Evolutionary conservation across 2,797 vertebrate genomes (phyloP).

Genomic region (Arrhamphus sclerolepis): DNA sequence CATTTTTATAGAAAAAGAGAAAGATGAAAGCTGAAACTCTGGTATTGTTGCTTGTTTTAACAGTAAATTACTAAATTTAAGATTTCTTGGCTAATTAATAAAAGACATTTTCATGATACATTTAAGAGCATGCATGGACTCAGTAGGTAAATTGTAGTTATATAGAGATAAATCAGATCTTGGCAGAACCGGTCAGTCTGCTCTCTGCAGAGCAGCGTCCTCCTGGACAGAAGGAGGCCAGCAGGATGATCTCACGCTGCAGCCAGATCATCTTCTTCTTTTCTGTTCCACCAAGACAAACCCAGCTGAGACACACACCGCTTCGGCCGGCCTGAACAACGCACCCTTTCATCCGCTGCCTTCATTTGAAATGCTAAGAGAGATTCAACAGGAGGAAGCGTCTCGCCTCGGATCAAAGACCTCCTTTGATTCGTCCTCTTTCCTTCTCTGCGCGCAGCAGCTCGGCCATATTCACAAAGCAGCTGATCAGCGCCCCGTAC

Average conservation of each 20-base stretch:
- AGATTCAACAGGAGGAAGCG: constrained; percentile 73
- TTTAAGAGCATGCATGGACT: too few species aligned
- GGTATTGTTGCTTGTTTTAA: too few species aligned
- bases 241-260: constrained; percentile 50
- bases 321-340: constrained; percentile 75
- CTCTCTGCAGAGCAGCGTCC: constrained; percentile 40
- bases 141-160: too few species aligned
- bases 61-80: too few species aligned
- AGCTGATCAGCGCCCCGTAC: constrained; percentile 62
- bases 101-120: too few species aligned
- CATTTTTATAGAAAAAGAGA: too few species aligned
- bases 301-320: constrained; percentile 70
- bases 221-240: constrained; percentile 38
- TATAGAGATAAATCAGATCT: too few species aligned
- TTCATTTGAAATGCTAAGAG: constrained; percentile 84
- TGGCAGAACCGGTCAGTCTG: constrained; percentile 30
- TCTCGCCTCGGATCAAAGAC: constrained; percentile 76
- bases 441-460: constrained; percentile 29
- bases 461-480: constrained; percentile 57
- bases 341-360: constrained; percentile 72
- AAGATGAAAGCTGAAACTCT: too few species aligned
- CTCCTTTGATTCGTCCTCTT: constrained; percentile 67
- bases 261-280: constrained; percentile 62
- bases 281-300: constrained; percentile 56
- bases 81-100: too few species aligned